phyloP scores from a whole-genome alignment of 2,888 invertebrate species.

The Ceriagrion tenellum region DNA sequence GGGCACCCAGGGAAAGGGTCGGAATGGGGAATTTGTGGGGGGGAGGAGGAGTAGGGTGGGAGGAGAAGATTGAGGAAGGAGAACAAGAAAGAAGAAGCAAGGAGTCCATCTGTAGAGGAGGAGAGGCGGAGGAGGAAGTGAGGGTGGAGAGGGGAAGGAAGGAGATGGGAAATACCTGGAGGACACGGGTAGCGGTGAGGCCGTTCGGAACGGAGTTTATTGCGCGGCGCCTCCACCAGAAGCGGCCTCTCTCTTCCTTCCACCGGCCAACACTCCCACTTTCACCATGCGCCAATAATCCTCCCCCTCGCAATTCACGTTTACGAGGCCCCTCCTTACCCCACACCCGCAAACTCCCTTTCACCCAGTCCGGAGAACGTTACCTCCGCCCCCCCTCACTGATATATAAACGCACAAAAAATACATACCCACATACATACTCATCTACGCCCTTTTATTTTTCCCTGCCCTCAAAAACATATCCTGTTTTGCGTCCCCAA shows the following conservation, averaged over 20 bases:
- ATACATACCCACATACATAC: too few species aligned
- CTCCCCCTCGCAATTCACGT: conserved; percentile 4
- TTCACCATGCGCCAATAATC: conserved; percentile 3
- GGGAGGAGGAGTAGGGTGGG: not conserved
- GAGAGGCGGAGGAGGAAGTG: not conserved
- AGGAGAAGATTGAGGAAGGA: not conserved
- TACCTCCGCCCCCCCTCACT: not conserved
- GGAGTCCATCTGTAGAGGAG: not conserved
- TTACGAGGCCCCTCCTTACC: not conserved
- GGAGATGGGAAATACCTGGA: conserved; percentile 5
- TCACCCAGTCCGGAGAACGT: not conserved
- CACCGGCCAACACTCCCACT: not conserved
- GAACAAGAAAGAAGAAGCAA: not conserved
- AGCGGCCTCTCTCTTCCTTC: not conserved
- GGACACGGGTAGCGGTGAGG: not conserved
- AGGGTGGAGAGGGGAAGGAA: too few species aligned
- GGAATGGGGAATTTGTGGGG: not conserved
- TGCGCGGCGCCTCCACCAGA: not conserved
- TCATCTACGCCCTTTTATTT: not conserved
- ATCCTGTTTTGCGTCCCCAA: conserved; percentile 15
- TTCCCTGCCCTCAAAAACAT: not conserved
- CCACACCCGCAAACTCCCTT: not conserved
- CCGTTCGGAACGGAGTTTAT: conserved; percentile 27
- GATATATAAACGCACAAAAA: too few species aligned
- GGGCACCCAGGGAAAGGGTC: not conserved